phyloP scores from a whole-genome alignment of 2,888 invertebrate genomes.

The Zhuqinia jingwanae region DNA sequence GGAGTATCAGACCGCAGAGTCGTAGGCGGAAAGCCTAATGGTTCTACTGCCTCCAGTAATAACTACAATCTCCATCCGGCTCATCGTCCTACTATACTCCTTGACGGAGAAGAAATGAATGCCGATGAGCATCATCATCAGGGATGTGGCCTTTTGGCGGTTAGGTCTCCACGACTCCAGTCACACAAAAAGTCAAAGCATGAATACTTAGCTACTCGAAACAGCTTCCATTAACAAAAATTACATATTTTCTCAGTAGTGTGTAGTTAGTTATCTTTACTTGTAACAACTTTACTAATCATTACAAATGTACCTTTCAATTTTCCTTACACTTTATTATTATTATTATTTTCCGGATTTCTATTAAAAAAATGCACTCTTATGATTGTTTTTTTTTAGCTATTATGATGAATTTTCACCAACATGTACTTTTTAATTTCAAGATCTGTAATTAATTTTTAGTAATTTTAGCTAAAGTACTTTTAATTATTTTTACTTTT shows the following conservation, averaged over 20 bases:
- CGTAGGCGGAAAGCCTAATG: background rate
- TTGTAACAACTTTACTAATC: background rate
- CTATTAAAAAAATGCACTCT: no score
- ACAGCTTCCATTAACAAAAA: slow-evolving; percentile 36
- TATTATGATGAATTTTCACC: background rate
- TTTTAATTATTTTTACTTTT: background rate
- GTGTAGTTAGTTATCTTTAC: background rate
- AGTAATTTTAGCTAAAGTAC: background rate
- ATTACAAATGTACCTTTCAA: no score
- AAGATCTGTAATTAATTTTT: background rate
- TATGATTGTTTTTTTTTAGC: background rate
- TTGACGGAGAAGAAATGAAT: background rate
- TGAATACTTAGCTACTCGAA: slow-evolving; percentile 11
- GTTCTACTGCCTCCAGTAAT: background rate
- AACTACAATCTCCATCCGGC: background rate
- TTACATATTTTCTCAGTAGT: background rate
- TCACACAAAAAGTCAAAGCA: slow-evolving; percentile 21
- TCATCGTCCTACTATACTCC: background rate
- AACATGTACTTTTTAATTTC: background rate
- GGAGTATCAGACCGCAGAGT: background rate
- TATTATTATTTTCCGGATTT: background rate
- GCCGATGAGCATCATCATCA: background rate
- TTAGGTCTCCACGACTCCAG: background rate
- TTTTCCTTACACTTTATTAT: background rate
- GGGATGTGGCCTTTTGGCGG: slow-evolving; percentile 14